phyloP scores from a whole-genome alignment of 53 echinoderm and acorn worm genomes.

The Crossaster papposus region DNA sequence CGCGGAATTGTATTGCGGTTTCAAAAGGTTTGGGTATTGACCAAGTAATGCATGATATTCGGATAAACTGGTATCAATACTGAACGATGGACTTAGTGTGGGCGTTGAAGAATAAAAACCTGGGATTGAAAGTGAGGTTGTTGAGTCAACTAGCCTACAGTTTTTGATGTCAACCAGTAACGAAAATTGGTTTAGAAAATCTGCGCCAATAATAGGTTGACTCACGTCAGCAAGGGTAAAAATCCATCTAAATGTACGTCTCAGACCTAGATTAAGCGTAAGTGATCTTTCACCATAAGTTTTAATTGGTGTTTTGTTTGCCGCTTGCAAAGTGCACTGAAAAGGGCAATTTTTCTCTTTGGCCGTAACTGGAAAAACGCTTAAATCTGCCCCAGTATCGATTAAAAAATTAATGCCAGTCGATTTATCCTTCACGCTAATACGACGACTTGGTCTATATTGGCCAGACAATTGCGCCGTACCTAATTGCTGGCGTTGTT shows the following conservation, averaged over 20 bases:
- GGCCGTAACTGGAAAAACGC: conserved; percentile 5
- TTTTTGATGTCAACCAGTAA: conserved; percentile 49
- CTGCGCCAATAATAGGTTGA: conserved; percentile 67
- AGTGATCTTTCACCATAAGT: conserved; percentile 63
- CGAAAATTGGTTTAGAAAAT: conserved; percentile 58
- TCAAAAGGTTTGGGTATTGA: conserved; percentile 15
- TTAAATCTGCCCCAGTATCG: conserved; percentile 38
- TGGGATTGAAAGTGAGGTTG: conserved; percentile 25
- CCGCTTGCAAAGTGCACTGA: neutral
- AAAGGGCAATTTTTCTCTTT: neutral
- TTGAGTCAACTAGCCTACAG: conserved; percentile 20
- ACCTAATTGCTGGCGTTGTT: conserved; percentile 4
- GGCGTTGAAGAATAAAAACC: neutral
- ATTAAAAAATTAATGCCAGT: conserved; percentile 15
- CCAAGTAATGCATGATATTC: neutral
- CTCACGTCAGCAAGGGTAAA: conserved; percentile 57
- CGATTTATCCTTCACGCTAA: neutral
- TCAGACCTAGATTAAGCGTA: conserved; percentile 59
- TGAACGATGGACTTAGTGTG: conserved; percentile 16
- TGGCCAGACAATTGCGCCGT: conserved; percentile 10
- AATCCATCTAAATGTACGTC: conserved; percentile 59
- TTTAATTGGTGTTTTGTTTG: conserved; percentile 47
- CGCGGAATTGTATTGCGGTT: neutral
- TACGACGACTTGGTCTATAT: neutral
- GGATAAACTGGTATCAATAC: neutral